These are phyloP conservation scores for Drosophila burlai DNA, from an alignment of 1,140 invertebrate species.

Conservation along the genomic window DNA sequence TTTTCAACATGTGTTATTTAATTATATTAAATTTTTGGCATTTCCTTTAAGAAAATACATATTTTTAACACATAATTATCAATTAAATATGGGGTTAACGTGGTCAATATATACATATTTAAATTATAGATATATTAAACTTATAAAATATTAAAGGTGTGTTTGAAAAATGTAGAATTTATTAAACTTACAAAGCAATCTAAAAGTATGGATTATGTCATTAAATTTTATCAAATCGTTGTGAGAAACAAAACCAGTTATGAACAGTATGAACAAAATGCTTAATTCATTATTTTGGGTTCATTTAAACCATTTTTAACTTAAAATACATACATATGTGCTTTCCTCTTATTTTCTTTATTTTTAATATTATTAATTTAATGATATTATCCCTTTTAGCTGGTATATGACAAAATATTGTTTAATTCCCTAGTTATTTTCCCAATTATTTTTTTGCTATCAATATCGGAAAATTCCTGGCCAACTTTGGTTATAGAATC, in stretches of 20 bases:
- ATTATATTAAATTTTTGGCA: neutral
- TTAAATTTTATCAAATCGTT: neutral
- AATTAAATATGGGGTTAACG: neutral
- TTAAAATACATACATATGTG: too few species aligned
- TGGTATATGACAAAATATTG: neutral
- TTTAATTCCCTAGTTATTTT: neutral
- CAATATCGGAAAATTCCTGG: conserved; percentile 19
- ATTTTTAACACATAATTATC: neutral
- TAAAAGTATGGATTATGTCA: neutral
- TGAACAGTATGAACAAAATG: neutral
- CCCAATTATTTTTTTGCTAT: conserved; percentile 21
- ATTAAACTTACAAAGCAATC: too few species aligned
- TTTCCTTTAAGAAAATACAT: neutral
- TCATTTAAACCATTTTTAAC: too few species aligned
- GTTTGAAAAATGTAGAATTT: neutral
- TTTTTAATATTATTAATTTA: neutral
- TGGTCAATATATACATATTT: neutral
- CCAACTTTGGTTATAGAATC: conserved; percentile 24
- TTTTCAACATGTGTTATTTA: conserved; percentile 1
- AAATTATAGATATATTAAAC: too few species aligned
- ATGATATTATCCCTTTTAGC: neutral
- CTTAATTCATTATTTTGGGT: neutral
- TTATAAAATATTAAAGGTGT: too few species aligned
- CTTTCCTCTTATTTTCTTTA: too few species aligned
- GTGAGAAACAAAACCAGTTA: neutral